A percentile compares a stretch with the other conserved stretches of the same genome.
Evolutionary conservation across 2,888 invertebrate genomes (phyloP).

Genomic region (Amblyjoppa proteus): DNA sequence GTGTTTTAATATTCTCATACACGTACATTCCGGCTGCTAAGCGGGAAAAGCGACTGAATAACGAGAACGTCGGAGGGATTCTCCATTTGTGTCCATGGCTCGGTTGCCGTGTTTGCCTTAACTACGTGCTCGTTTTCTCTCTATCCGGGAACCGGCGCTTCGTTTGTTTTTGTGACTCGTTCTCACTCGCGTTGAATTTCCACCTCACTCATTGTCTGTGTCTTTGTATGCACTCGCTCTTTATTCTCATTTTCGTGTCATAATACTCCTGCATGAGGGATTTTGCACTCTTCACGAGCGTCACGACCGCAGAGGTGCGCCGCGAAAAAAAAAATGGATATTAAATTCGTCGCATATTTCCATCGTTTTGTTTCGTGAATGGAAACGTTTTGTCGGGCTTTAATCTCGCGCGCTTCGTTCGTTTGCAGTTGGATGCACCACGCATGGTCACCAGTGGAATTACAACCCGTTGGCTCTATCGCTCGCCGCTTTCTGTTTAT

Average conservation of each 20-base stretch:
- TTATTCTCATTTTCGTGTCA: conserved; percentile 6
- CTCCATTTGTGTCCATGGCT: conserved; percentile 1
- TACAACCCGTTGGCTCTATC: neutral
- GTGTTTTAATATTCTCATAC: conserved; percentile 9
- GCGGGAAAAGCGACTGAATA: neutral
- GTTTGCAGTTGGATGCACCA: conserved; percentile 22
- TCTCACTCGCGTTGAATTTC: conserved; percentile 14
- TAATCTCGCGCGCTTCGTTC: conserved; percentile 59
- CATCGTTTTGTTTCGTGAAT: conserved; percentile 65
- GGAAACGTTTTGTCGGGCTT: conserved; percentile 72
- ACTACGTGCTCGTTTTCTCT: conserved; percentile 23
- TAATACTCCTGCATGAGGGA: neutral
- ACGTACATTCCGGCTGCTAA: neutral
- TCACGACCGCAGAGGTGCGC: conserved; percentile 38
- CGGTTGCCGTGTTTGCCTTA: conserved; percentile 16
- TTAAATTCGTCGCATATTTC: conserved; percentile 70
- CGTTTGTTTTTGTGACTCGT: conserved; percentile 17
- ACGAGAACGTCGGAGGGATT: conserved; percentile 19
- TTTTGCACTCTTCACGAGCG: conserved; percentile 3
- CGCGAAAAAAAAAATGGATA: conserved; percentile 64
- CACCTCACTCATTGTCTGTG: neutral
- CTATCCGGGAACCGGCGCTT: conserved; percentile 9
- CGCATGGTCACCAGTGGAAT: conserved; percentile 4
- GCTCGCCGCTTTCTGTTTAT: neutral
- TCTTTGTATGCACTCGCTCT: neutral